Evolutionary conservation across 1,140 invertebrate species (phyloP), one percentile per base, ranked within the genome.

Genomic region (Rhagoletis zephyria): DNA sequence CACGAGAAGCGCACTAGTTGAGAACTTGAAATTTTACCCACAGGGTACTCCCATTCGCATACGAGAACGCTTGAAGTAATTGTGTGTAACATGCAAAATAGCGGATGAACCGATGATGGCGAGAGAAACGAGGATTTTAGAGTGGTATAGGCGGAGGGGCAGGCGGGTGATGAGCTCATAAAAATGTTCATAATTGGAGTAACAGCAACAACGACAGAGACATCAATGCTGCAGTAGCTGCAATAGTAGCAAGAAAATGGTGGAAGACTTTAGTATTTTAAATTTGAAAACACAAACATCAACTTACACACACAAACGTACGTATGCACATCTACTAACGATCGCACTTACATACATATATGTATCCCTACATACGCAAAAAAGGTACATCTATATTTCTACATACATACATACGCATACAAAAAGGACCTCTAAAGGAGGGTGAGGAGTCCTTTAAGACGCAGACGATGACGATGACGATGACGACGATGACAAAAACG

Each of bases 171-270:
- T 74, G 45, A 74, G 70, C 70, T 74, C 42, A 74, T 74, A 61
- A 85, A 85, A 61, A 85, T 85, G 59, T 85, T 85, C 59, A 85
- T 59, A 85, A 74, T 74, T 74, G 70, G 19, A 85, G 59, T 61
- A 85, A 60, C 56, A 30, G 59, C 51, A 74, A 74, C 42, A 67
- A 42, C 9, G 9, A 2, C 30, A 74, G 16, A n/a, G 4, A 1
- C 70, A 74, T 48, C 70, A 74, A 74, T 74, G 45, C 0, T 45
- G 45, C 45, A 45, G 16, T 48, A 16, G 45, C 61, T 12, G 61
- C 16, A 63, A 14, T 14, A 63, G 61, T 42, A 45, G 42, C 14
- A 74, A 74, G 12, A 74, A 74, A 74, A 74, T 74, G 70, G 45
- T 74, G 70, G 70, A 14, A 42, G 42, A 48, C 70, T 74, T 74